phyloP scores from a whole-genome alignment of 2,888 invertebrate species.

The Electrophaes corylata region DNA sequence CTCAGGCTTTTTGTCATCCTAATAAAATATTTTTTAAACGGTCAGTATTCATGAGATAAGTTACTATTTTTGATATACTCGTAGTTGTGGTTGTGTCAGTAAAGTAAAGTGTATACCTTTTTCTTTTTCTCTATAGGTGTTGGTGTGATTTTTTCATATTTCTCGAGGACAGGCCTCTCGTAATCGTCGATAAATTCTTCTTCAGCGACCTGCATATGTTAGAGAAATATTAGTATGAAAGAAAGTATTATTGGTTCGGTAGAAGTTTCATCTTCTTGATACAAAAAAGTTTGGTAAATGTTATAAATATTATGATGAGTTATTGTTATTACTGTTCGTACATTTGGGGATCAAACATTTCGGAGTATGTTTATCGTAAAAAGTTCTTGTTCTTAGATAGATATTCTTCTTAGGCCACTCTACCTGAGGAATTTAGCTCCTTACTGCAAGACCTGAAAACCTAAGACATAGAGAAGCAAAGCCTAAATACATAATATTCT shows the following conservation, averaged over 20 bases:
- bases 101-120: conserved; percentile 66
- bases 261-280: conserved; percentile 36
- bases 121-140: conserved; percentile 80
- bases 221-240: conserved; percentile 43
- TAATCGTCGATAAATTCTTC: conserved; percentile 87
- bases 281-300: conserved; percentile 11
- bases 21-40: conserved; percentile 37
- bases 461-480: conserved; percentile 53
- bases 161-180: conserved; percentile 89
- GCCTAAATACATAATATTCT: conserved; percentile 45
- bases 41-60: neutral
- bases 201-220: conserved; percentile 72
- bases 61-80: neutral
- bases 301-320: conserved; percentile 6
- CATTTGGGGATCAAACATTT: no score
- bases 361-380: no score
- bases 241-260: conserved; percentile 20
- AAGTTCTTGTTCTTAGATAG: neutral
- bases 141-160: conserved; percentile 86
- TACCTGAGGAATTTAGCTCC: conserved; percentile 14
- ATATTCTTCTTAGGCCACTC: neutral
- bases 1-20: conserved; percentile 64
- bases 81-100: neutral
- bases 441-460: conserved; percentile 26
- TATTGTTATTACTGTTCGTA: neutral